A percentile compares a stretch with the other conserved stretches of the same genome.
These are phyloP conservation scores for Dromas ardeola DNA, from an alignment of 2,113 vertebrate species.

Conservation along the genomic window DNA sequence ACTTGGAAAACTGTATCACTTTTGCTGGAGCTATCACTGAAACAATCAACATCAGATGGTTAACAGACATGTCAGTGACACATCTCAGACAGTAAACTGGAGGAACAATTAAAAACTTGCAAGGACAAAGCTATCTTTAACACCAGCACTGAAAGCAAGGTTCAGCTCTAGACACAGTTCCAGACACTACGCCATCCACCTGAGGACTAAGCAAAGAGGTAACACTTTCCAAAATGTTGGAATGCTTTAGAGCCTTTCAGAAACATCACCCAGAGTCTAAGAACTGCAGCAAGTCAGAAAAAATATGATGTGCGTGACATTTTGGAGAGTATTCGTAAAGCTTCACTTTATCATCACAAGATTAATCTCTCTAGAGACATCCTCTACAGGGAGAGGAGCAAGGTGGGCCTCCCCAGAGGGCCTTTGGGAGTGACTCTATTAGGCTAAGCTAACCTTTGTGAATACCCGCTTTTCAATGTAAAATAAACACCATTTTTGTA, in stretches of 20 bases:
- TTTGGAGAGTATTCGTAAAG: neutral
- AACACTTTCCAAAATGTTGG: neutral
- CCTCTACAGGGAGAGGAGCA: neutral
- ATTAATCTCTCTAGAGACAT: neutral
- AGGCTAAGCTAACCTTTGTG: neutral
- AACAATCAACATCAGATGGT: neutral
- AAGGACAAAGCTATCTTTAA: neutral
- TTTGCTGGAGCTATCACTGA: neutral
- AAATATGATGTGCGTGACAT: neutral
- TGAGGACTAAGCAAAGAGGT: neutral
- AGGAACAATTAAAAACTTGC: neutral
- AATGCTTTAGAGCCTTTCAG: neutral
- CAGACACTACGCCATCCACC: neutral
- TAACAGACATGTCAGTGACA: neutral
- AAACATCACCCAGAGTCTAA: neutral
- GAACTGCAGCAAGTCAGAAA: neutral
- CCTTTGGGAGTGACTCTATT: neutral
- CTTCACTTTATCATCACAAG: neutral
- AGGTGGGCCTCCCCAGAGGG: neutral
- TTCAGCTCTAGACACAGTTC: neutral
- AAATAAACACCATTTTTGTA: neutral
- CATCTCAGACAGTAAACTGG: neutral
- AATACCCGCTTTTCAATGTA: neutral
- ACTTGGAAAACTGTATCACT: neutral
- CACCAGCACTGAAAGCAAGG: neutral